A percentile compares a stretch with the other conserved stretches of the same genome.
Evolutionary conservation across 2,113 vertebrate genomes (phyloP).

Genomic region (Mugil cephalus): DNA sequence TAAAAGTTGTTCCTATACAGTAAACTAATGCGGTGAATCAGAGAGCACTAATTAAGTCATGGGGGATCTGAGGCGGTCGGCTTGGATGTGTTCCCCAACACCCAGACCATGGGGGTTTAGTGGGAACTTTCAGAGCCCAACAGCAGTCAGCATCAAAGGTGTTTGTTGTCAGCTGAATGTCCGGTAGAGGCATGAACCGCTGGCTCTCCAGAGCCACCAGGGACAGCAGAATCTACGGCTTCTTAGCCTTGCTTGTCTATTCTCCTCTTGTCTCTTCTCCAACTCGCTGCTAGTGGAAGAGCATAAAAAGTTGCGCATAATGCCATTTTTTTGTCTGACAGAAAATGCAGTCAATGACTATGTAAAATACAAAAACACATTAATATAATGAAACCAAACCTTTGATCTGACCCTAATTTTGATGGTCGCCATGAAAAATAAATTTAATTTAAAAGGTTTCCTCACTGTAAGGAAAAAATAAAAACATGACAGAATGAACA

Average conservation of each 20-base stretch:
- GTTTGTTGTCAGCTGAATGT: slow-evolving; percentile 79
- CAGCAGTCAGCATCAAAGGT: slow-evolving; percentile 80
- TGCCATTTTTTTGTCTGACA: slow-evolving; percentile 32
- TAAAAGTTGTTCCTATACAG: slow-evolving; percentile 83
- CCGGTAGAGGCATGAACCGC: slow-evolving; percentile 72
- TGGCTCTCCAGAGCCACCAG: slow-evolving; percentile 63
- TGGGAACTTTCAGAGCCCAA: slow-evolving; percentile 72
- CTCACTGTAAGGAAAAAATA: neutral
- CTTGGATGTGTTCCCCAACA: slow-evolving; percentile 75
- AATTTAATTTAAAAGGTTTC: neutral
- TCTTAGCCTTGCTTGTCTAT: slow-evolving; percentile 43
- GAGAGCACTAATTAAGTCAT: slow-evolving; percentile 85
- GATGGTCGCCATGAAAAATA: slow-evolving; percentile 4
- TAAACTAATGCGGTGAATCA: slow-evolving; percentile 84
- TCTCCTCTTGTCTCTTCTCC: slow-evolving; percentile 23
- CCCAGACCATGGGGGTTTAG: slow-evolving; percentile 69
- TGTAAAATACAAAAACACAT: slow-evolving; percentile 7
- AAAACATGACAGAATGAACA: slow-evolving; percentile 6
- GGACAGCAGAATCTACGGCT: slow-evolving; percentile 53
- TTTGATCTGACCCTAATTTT: slow-evolving; percentile 20
- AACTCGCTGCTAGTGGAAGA: slow-evolving; percentile 37
- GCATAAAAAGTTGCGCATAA: slow-evolving; percentile 44
- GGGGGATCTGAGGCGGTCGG: slow-evolving; percentile 74
- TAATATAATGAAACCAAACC: slow-evolving; percentile 12
- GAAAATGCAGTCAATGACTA: slow-evolving; percentile 12